Conservation (phyloP, 2,888 invertebrate genomes). For the Drosophila picticornis region DNA sequence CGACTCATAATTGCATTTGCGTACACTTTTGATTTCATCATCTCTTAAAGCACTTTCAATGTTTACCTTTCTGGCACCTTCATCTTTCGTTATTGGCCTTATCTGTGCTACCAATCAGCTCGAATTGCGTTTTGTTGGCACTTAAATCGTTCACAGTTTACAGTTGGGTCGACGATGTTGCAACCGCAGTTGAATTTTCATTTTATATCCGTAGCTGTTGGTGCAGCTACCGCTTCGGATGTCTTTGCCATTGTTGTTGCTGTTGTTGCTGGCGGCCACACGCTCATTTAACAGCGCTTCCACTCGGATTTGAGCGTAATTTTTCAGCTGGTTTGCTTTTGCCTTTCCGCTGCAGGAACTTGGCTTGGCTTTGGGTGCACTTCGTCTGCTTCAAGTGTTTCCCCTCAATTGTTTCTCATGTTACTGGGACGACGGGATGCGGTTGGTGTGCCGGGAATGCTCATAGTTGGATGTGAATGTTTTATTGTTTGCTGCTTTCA, state of each 20-base stretch:
- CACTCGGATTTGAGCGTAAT: conserved; percentile 49
- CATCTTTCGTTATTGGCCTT: conserved; percentile 17
- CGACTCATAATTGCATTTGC: neutral
- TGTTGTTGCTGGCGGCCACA: conserved; percentile 45
- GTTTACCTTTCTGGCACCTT: neutral
- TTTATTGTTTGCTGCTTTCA: conserved; percentile 46
- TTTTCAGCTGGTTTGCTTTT: conserved; percentile 60
- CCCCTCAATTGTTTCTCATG: conserved; percentile 59
- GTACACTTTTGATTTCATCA: neutral
- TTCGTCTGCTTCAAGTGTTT: conserved; percentile 25
- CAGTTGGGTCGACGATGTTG: conserved; percentile 17
- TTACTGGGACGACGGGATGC: neutral
- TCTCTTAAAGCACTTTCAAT: neutral
- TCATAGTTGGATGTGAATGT: conserved; percentile 28
- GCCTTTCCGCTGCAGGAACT: conserved; percentile 34
- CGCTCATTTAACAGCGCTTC: conserved; percentile 67
- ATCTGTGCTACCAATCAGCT: conserved; percentile 63
- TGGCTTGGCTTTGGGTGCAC: conserved; percentile 12
- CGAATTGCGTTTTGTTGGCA: conserved; percentile 59
- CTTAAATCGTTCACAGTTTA: conserved; percentile 47
- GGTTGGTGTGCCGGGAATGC: neutral
- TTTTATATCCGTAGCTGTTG: neutral
- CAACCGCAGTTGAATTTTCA: conserved; percentile 13
- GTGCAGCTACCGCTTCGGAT: neutral
- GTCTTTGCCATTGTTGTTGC: conserved; percentile 4